phyloP scores from a whole-genome alignment of 2,797 vertebrate genomes.

The Melanotaenia parkinsoni region DNA sequence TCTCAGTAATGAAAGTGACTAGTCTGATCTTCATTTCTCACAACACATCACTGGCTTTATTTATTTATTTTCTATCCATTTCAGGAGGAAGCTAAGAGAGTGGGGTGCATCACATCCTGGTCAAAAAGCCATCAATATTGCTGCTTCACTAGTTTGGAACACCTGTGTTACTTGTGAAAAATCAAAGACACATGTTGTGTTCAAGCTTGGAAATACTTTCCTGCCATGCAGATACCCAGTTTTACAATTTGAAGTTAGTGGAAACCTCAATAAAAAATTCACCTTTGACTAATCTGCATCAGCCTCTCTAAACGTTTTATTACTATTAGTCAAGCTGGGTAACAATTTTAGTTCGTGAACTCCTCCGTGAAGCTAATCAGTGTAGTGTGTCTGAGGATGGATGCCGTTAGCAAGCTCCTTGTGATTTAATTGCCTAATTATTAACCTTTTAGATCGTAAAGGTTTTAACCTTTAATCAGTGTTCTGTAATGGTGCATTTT shows the following conservation, averaged over 20 bases:
- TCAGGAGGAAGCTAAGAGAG: slow-evolving; percentile 20
- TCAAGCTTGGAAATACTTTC: not conserved
- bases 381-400: not conserved
- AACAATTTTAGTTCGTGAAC: slow-evolving; percentile 11
- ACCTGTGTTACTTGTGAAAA: not conserved
- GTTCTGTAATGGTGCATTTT: slow-evolving; percentile 22
- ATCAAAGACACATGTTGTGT: not conserved
- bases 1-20: slow-evolving; percentile 32
- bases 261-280: not conserved
- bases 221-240: not conserved
- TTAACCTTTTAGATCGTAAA: slow-evolving; percentile 20
- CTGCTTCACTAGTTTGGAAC: not conserved
- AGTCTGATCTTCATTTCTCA: slow-evolving; percentile 62
- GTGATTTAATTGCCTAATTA: slow-evolving; percentile 28
- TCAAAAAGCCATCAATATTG: slow-evolving; percentile 12
- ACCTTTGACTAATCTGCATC: not conserved
- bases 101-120: slow-evolving; percentile 13
- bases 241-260: not conserved
- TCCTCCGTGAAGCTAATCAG: slow-evolving; percentile 27
- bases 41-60: slow-evolving; percentile 29
- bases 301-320: slow-evolving; percentile 5
- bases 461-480: slow-evolving; percentile 40
- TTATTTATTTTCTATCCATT: slow-evolving; percentile 28
- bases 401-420: slow-evolving; percentile 1
- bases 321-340: not conserved